Evolutionary conservation across 2,797 vertebrate species (phyloP).

Genomic region (Enteromius paludinosus): DNA sequence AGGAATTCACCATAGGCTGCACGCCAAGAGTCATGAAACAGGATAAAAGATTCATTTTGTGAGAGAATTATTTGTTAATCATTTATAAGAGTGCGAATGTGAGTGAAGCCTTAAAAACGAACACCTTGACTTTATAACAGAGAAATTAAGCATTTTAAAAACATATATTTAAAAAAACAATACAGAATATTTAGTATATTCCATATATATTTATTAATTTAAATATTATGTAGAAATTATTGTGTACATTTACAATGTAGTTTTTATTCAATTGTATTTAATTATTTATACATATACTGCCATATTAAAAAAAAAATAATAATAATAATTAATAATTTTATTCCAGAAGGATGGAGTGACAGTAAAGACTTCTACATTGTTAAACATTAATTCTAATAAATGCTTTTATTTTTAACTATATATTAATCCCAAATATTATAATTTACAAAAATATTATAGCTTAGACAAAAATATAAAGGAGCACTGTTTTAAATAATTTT

Average conservation of each 20-base stretch:
- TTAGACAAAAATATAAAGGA: background rate
- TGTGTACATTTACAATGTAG: background rate
- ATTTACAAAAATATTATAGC: background rate
- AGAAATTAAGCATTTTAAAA: background rate
- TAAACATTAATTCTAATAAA: background rate
- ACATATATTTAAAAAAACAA: background rate
- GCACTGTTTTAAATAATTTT: background rate
- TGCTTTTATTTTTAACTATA: background rate
- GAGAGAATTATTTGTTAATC: background rate
- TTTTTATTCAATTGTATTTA: background rate
- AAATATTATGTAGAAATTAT: background rate
- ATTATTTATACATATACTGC: background rate
- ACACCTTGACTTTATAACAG: background rate
- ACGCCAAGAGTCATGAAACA: background rate
- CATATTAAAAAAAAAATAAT: too few species aligned
- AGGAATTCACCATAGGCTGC: constrained; percentile 7
- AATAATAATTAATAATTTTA: too few species aligned
- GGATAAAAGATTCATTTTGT: background rate
- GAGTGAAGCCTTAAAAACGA: background rate
- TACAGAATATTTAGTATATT: background rate
- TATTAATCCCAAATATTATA: background rate
- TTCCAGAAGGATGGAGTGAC: too few species aligned
- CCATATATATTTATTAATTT: background rate
- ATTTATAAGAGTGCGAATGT: background rate
- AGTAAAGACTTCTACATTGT: background rate